Evolutionary conservation across 2,888 invertebrate species (phyloP).

Genomic region (Dryobota labecula): DNA sequence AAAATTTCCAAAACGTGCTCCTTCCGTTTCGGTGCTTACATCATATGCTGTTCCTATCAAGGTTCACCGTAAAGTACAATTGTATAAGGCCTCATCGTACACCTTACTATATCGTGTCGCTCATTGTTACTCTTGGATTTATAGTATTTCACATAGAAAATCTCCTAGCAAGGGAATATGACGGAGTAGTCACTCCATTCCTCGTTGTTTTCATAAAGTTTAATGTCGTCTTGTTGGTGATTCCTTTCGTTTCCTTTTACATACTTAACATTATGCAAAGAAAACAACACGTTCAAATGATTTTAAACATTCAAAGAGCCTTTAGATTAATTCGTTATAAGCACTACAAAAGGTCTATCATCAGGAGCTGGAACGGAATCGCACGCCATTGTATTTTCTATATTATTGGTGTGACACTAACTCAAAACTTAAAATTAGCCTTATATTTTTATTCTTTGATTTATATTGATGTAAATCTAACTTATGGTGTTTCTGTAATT

Average conservation of each 20-base stretch:
- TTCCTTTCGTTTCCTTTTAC: slow-evolving; percentile 5
- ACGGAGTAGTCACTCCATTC: background rate
- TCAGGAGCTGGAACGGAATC: background rate
- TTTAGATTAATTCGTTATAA: slow-evolving; percentile 7
- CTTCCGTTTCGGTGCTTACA: background rate
- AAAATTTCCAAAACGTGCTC: background rate
- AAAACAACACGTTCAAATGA: slow-evolving; percentile 10
- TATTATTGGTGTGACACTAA: background rate
- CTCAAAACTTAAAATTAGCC: background rate
- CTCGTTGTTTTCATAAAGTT: slow-evolving; percentile 1
- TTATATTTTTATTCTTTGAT: slow-evolving; percentile 3
- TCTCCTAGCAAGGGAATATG: background rate
- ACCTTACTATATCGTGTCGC: slow-evolving; percentile 4
- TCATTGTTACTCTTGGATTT: slow-evolving; percentile 7
- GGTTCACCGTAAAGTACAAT: background rate
- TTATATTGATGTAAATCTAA: slow-evolving; percentile 8
- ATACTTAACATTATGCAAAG: slow-evolving; percentile 6
- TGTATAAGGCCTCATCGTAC: background rate
- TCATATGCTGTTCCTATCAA: background rate
- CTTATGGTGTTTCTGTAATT: slow-evolving; percentile 2
- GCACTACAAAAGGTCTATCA: slow-evolving; percentile 9
- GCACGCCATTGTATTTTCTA: background rate
- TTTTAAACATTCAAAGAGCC: slow-evolving; percentile 8
- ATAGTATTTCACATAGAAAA: slow-evolving; percentile 6
- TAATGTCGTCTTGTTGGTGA: background rate